Evolutionary conservation across 2,113 vertebrate species (phyloP).

Genomic region (Phocoena sinus): DNA sequence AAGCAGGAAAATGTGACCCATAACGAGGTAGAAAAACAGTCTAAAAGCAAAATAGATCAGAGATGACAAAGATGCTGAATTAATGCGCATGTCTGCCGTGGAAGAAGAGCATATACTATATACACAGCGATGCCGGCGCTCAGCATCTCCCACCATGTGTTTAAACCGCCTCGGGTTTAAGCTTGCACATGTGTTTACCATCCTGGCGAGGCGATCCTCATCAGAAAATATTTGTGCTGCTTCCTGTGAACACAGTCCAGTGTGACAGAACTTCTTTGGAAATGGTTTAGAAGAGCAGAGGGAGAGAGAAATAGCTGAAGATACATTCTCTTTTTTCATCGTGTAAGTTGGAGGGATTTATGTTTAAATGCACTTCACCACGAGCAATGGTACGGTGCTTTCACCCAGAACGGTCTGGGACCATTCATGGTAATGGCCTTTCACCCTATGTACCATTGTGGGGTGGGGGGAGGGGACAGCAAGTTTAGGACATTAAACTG

Average conservation of each 20-base stretch:
- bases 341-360: background rate
- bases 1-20: background rate
- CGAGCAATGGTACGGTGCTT: background rate
- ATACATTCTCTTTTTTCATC: background rate
- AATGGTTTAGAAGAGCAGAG: background rate
- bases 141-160: fast-evolving
- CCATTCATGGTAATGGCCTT: fast-evolving
- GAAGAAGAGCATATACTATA: fast-evolving
- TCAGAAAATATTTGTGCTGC: background rate
- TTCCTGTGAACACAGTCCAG: background rate
- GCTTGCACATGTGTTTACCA: background rate
- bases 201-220: background rate
- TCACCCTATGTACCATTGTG: no score
- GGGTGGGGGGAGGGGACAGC: background rate
- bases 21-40: background rate
- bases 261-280: background rate
- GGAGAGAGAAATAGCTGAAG: background rate
- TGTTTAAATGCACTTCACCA: background rate
- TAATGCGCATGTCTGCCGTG: background rate
- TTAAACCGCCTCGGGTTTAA: no score
- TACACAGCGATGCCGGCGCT: fast-evolving
- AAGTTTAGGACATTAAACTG: background rate
- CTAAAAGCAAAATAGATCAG: background rate
- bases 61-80: background rate
- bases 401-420: background rate